Evolutionary conservation across 2,888 invertebrate species (phyloP).

Genomic region (Philereme vetulata): DNA sequence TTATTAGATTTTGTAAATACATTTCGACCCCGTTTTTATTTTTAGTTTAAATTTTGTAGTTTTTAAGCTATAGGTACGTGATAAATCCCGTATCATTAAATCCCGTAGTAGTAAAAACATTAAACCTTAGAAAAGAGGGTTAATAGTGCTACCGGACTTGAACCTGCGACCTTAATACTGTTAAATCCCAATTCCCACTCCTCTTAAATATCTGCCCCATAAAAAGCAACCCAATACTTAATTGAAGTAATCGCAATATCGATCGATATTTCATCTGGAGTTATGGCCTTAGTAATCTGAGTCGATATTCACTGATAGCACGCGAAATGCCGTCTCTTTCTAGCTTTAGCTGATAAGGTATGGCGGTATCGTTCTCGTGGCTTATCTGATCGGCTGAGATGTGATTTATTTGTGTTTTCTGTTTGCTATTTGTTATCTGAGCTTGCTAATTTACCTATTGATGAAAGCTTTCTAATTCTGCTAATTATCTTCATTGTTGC

Average conservation of each 20-base stretch:
- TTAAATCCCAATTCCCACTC: not conserved
- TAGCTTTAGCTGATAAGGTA: not conserved
- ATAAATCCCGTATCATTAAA: no score
- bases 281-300: conserved; percentile 10
- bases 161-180: not conserved
- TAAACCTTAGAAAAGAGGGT: no score
- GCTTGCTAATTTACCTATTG: no score
- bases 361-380: conserved; percentile 2
- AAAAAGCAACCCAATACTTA: conserved; percentile 15
- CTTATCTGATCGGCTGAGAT: not conserved
- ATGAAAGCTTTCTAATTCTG: no score
- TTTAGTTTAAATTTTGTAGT: no score
- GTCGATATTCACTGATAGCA: conserved; percentile 9
- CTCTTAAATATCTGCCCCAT: conserved; percentile 3
- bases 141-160: conserved; percentile 5
- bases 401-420: not conserved
- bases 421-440: no score
- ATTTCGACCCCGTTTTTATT: no score
- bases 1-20: no score
- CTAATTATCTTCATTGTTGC: no score
- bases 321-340: conserved; percentile 7
- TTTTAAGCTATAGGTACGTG: no score
- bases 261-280: conserved; percentile 8
- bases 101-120: no score
- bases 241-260: conserved; percentile 6